These are phyloP conservation scores for Melanotaenia duboulayi DNA, from an alignment of 2,113 vertebrate genomes.

Conservation along the genomic window DNA sequence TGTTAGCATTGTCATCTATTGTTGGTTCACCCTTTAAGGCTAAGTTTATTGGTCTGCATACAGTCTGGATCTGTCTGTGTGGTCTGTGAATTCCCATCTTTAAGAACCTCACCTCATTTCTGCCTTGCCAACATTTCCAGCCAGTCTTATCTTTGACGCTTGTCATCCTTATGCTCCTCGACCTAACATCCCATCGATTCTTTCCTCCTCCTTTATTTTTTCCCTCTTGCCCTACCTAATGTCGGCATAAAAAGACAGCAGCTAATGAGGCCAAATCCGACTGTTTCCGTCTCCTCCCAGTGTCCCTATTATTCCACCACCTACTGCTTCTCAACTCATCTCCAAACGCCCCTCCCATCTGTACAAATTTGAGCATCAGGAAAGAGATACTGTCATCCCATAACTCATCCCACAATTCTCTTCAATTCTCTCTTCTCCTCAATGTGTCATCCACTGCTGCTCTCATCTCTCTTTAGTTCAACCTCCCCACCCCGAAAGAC, in stretches of 20 bases:
- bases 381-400: conserved; percentile 9
- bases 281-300: conserved; percentile 41
- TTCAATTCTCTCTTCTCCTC: conserved; percentile 4
- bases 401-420: conserved; percentile 39
- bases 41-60: no score
- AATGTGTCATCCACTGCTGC: conserved; percentile 5
- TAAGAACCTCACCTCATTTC: background rate
- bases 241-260: conserved; percentile 17
- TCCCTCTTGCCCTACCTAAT: no score
- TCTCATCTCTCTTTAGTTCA: conserved; percentile 20
- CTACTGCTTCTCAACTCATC: conserved; percentile 42
- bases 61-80: no score
- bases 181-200: background rate
- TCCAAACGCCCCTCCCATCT: background rate
- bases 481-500: background rate
- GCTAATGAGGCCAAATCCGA: conserved; percentile 42
- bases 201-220: background rate
- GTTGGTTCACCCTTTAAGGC: no score
- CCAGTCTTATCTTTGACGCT: background rate
- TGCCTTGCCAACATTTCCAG: background rate
- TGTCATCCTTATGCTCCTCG: background rate
- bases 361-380: conserved; percentile 41
- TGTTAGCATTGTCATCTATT: no score
- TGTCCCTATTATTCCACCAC: conserved; percentile 46
- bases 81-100: no score